Base-by-base conservation (phyloP, 2,797 vertebrate genomes). In the Emys orbicularis region DNA sequence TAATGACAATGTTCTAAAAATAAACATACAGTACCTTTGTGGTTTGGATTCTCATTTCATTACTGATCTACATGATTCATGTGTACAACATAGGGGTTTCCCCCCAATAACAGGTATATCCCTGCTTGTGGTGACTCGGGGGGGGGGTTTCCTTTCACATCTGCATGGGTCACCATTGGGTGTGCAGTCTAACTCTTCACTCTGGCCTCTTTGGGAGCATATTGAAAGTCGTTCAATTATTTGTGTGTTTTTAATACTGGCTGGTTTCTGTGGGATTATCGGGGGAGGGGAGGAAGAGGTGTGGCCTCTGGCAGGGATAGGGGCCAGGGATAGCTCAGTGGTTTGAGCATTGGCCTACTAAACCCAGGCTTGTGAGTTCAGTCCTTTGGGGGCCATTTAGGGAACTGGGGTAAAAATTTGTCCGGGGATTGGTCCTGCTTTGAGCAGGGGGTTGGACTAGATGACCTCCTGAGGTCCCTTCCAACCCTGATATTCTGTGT, bases 31-130 rank as follows among this genome's bases (percentile, higher is more conserved):
- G 76, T 49, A 72, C 23, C 77, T 86, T 86, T 96, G 96, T 90
- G 92, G 95, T 96, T 96, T 88, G 77, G 54, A 56, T 83, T 90
- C 77, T 92, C 86, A 95, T 96, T 97, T 97, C 90, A 68, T 95
- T 93, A 57, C 92, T 96, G 91, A 90, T 80, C 89, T 8, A 29
- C 37, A 79, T 95, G 96, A 97, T 96, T 96, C 94, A 95, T 86
- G 49, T 57, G 76, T 92, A 87, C 92, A 97, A 94, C 0, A 0
- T 1, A 89, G 95, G 97, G 90, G 41, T 81, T 97, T 97, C 97
- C 93, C 95, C 96, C 79, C 56, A 54, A 8, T 84, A 1, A 84
- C 54, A 81, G 49, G 93, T 88, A 31, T 94, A 93, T 95, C 92
- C 89, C 91, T 95, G 74, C 82, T 86, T 92, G 96, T 94, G 94